Base-by-base conservation (phyloP, 2,113 vertebrate genomes). In the Gasterosteus nipponicus region DNA sequence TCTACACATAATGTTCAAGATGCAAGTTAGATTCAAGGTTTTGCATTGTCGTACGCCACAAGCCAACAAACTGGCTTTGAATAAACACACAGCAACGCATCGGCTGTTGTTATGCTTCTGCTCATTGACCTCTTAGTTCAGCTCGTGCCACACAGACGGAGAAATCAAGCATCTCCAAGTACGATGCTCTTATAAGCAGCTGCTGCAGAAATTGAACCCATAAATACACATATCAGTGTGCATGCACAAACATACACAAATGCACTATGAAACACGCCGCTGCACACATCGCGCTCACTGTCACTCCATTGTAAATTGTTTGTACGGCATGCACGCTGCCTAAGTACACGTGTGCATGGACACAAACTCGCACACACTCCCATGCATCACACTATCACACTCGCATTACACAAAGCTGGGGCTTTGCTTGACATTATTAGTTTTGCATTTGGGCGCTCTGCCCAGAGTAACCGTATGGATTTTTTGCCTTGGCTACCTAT, bases 381-480 rank as follows among this genome's bases (percentile, higher is more conserved):
- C 65, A 59, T 16, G 63, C 76, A 65, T 57, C 51, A 51, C 69
- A 81, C 71, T 42, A 49, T 35, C 86, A 80, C 72, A 42, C 64
- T 68, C 6, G 22, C 79, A 65, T 71, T 77, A 83, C 81, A 91
- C 88, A 91, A 88, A 89, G 86, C 77, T 72, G 61, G 83, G 83
- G 88, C 91, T 89, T 91, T 92, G 89, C 87, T 82, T 92, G 93
- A 93, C 92, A 94, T 94, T 93, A 95, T 95, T 94, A 94, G 93
- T 94, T 95, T 93, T 94, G 92, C 92, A 93, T 94, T 93, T 90
- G 91, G 93, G 92, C 92, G 73, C 77, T 76, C 78, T 92, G 92
- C 94, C 93, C 92, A 90, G 93, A 94, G 92, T 92, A 92, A 93
- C 88, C 84, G 90, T 94, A 94, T 94, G 86, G 94, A 94, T 94